Evolutionary conservation across 2,797 vertebrate species (phyloP), one percentile per base, ranked within the genome.

Genomic region (Gadopsis marmoratus): DNA sequence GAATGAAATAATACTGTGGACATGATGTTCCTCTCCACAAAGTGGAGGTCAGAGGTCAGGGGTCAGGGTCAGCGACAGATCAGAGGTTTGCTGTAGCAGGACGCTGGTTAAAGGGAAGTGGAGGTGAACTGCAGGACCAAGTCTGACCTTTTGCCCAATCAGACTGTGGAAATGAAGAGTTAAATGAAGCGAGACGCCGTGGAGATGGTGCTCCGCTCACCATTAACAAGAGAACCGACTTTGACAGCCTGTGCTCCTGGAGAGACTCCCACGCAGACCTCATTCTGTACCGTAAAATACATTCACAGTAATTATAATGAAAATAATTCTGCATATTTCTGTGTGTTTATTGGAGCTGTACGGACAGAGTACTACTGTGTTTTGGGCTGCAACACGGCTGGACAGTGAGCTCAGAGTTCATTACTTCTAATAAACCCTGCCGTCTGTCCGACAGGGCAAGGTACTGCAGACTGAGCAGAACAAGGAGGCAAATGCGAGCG

Each of bases 41-140:
- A 35, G 45, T 63, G 35, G 63, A 54, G 35, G 66, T 76, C 23
- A 26, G 41, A 71, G 88, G 83, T 83, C 87, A 85, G 75, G 66
- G 88, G 85, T 92, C 87, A 89, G 71, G 82, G 72, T 77, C 80
- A 90, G 74, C 53, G 37, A 26, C 74, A 84, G 76, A 76, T 84
- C 78, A 81, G 64, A 43, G 78, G 62, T 59, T 69, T 43, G 61
- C 19, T 75, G 4, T 14, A 63, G 55, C 53, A 47, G 21, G 35
- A 21, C 39, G 50, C 29, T 41, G 59, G 31, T 13, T 65, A 21
- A 37, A 39, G 7, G 1, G 41, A 68, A 19, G 17, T 17, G 2
- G 19, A 47, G 60, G 47, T 71, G 54, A 73, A 47, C 29, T 0
- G 19, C 37, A 48, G 23, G 8, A 7, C 29, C 55, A n/a, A 23